Percentiles rank a stretch among this genome's conserved stretches.
Evolutionary conservation across 2,113 vertebrate genomes (phyloP).

Genomic region (Pseudopipra pipra): DNA sequence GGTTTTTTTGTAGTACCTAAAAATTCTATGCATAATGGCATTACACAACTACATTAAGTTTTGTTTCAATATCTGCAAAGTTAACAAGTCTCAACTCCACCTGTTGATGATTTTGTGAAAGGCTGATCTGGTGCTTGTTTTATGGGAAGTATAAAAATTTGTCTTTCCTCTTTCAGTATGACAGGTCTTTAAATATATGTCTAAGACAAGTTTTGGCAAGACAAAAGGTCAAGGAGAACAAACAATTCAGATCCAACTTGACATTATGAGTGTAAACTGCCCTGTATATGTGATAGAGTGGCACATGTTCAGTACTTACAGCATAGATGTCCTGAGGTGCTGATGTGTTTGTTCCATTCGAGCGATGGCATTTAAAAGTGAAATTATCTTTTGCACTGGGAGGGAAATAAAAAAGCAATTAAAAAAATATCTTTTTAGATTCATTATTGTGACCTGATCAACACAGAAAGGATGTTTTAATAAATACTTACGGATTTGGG

Average conservation of each 20-base stretch:
- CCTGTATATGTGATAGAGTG: neutral
- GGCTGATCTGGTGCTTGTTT: neutral
- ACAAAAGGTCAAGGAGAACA: neutral
- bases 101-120: neutral
- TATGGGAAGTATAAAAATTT: neutral
- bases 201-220: neutral
- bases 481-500: constrained; percentile 91
- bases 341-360: constrained; percentile 97
- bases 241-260: neutral
- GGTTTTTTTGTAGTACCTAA: neutral
- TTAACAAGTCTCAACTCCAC: neutral
- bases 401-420: neutral
- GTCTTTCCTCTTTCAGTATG: neutral
- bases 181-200: neutral
- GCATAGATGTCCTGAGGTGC: constrained; percentile 98
- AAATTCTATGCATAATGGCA: neutral
- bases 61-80: neutral
- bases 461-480: neutral
- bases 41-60: neutral
- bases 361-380: constrained; percentile 98
- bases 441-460: neutral
- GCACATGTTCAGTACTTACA: constrained; percentile 71
- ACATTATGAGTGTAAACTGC: neutral
- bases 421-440: neutral
- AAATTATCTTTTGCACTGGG: constrained; percentile 97